Base-by-base conservation (phyloP, 2,797 vertebrate species). In the Merluccius polli region DNA sequence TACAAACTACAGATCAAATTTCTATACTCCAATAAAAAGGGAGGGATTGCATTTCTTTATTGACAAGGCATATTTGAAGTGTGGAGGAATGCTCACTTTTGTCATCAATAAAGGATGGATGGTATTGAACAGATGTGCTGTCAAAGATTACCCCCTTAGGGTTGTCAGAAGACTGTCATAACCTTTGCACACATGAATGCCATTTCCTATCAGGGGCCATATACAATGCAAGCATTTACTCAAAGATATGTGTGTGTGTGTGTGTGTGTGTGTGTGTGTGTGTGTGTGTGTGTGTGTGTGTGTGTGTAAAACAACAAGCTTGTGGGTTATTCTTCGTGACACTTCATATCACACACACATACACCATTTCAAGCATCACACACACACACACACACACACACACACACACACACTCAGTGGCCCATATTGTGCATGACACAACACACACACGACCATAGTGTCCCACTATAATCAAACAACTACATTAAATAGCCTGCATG, bases 51-150 rank as follows among this genome's bases (percentile, higher is more conserved):
- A 59, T 59, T 59, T 2, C 1, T 59, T 24, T 65, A 65, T 65
- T 2, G n/a, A 65, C 10, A 27, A 4, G 59, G 24, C 24, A 65
- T 2, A 27, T 65, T 2, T 11, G 0, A 27, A 65, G 24, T 27
- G 59, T 27, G n/a, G 21, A 27, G 82, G 81, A 32, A 69, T 32
- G 30, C 6, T 16, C 16, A 69, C 31, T 30, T 32, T 32, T 30
- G 12, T 68, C 15, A 31, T 16, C 27, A 68, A 31, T 18, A 65
- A 16, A n/a, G 0, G 12, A 5, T 32, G 24, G 12, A 11, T 27
- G 24, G 10, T 24, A 27, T 27, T 65, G 59, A 27, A 4, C 18
- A 11, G 33, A 59, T 35, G 31, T 32, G 31, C 52, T 24, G 10
- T 63, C 31, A 36, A 2, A 73, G 11, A n/a, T 18, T 31, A 59